Base-by-base conservation (phyloP, 2,888 invertebrate species). In the Ethmia dodecea region DNA sequence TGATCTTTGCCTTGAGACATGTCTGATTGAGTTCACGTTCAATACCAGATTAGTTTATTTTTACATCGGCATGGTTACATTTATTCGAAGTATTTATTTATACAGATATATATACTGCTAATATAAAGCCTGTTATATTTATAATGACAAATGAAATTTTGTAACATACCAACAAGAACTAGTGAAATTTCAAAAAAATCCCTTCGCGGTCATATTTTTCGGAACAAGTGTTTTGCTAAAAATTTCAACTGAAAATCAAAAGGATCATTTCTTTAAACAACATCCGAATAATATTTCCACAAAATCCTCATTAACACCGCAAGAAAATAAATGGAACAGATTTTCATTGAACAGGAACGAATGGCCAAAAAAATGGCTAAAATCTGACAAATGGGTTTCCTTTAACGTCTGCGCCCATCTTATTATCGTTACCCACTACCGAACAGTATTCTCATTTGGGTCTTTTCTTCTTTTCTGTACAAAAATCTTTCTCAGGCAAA, bases 361-460 rank as follows among this genome's bases (percentile, higher is more conserved):
- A 80, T 75, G 70, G 71, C 68, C 64, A 77, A 83, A 84, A 72
- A 86, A 84, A 81, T 78, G 74, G 67, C 79, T 66, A 70, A 81
- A 84, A 79, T 67, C 83, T 86, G 83, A 86, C 83, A 86, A 86
- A 86, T 86, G 80, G 78, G 68, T 84, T 86, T 86, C 80, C 84
- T 84, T 83, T 86, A 84, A 83, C 84, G 84, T 83, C 84, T 84
- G 84, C 83, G 72, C 80, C 81, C 81, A 86, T 86, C 86, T 86
- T 84, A 86, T 84, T 84, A 86, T 84, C 86, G 79, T 83, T 84
- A 81, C 79, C 69, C 67, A 75, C 80, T 83, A 78, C 75, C 73
- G 76, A 84, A 83, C 81, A 83, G 83, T 80, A 80, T 80, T 43
- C 42, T 83, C 83, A 84, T 81, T 83, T 74, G 73, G 60, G 59